Evolutionary conservation across 1,140 invertebrate genomes (phyloP), one percentile per base, ranked within the genome.

Genomic region (Conus betulinus): DNA sequence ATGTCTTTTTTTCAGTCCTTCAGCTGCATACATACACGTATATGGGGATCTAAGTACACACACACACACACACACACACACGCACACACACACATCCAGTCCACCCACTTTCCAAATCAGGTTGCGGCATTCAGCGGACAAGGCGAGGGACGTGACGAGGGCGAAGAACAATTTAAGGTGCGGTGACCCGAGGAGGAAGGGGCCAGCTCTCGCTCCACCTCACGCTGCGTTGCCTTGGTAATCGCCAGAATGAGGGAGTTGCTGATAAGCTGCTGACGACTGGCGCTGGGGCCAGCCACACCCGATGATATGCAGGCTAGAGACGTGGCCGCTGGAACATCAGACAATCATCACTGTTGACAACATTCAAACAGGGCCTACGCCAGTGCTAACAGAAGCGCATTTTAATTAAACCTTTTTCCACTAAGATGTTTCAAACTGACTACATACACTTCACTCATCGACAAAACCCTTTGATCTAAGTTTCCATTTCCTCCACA

Each of bases 31-130:
- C 39, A 39, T 39, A 39, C 39, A 39, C 39, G 3, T 3, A 39
- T 39, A 39, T 39, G 39, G 3, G 39, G 39, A 39, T 39, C 39
- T 39, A 39, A 39, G 39, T 39, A 39, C 39, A 39, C 39, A 39
- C 39, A 39, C 39, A 39, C 39, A 7, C 20, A 11, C n/a, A 20
- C 13, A 20, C n/a, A 55, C 10, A 71, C 11, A 87, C 52, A 20
- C 27, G 60, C 83, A 17, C 11, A 57, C 11, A 51, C 20, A 78
- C 23, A 53, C 23, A 63, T 0, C 39, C 67, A 13, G 39, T 0
- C 39, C 67, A 13, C 67, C 7, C 13, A 95, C 94, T 92, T 95
- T 95, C 91, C 93, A 94, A n/a, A 95, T 90, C 39, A 95, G 93
- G 63, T 92, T 93, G 52, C 94, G 90, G 86, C 94, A 94, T 81